phyloP scores from a whole-genome alignment of 2,888 invertebrate genomes.

The Saturnia pavonia region DNA sequence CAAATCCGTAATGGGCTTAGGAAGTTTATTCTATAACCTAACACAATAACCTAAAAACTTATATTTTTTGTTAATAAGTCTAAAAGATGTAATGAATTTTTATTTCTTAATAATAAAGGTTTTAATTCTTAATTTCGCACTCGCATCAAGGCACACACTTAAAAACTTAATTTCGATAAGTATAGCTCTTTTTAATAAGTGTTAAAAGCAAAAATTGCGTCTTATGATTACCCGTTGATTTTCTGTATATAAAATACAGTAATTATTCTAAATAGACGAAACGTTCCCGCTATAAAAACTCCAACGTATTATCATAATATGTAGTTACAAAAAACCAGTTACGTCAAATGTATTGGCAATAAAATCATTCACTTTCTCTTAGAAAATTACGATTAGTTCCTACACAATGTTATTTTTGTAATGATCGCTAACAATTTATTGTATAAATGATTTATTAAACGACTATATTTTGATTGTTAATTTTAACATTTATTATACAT shows the following conservation, averaged over 20 bases:
- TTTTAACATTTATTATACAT: constrained; percentile 19
- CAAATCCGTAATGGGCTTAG: too few species aligned
- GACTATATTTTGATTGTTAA: constrained; percentile 33
- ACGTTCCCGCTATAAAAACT: constrained; percentile 45
- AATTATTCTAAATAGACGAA: constrained; percentile 45
- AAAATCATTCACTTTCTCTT: constrained; percentile 78
- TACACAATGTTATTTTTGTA: constrained; percentile 32
- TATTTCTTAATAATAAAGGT: too few species aligned
- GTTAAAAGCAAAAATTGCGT: constrained; percentile 28
- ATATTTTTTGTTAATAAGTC: too few species aligned
- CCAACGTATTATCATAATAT: constrained; percentile 29
- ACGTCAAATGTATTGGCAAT: constrained; percentile 62
- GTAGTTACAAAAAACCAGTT: constrained; percentile 55
- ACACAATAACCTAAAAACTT: too few species aligned
- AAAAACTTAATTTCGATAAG: constrained; percentile 13
- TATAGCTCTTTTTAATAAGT: constrained; percentile 15
- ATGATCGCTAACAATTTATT: constrained; percentile 59
- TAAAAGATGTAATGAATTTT: too few species aligned
- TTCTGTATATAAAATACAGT: constrained; percentile 33
- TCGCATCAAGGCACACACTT: neutral
- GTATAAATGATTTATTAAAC: constrained; percentile 57
- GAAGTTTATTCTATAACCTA: too few species aligned
- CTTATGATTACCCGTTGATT: constrained; percentile 27
- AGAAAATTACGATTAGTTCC: constrained; percentile 55
- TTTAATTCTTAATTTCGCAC: neutral